phyloP scores from a whole-genome alignment of 2,888 invertebrate species.

The Sphinx pinastri region DNA sequence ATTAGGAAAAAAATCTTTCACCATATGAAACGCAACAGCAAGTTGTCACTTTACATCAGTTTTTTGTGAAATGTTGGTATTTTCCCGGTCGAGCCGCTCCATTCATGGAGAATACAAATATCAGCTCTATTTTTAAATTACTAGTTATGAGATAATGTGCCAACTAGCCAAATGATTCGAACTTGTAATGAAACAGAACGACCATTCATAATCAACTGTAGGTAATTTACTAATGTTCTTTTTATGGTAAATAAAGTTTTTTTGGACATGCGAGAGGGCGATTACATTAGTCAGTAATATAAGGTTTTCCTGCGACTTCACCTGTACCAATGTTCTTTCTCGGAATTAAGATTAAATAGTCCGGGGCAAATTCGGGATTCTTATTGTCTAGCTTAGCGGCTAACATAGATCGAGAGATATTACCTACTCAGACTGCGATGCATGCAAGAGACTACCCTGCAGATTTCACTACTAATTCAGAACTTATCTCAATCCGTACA shows the following conservation, averaged over 20 bases:
- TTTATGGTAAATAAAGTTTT: conserved; percentile 7
- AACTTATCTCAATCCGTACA: neutral
- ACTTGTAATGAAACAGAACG: neutral
- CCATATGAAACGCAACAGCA: neutral
- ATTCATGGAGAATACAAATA: too few species aligned
- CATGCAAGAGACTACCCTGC: neutral
- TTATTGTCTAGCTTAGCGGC: too few species aligned
- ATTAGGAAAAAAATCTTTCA: neutral
- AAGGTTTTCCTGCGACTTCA: too few species aligned
- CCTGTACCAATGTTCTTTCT: too few species aligned
- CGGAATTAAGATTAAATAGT: neutral
- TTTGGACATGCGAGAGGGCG: conserved; percentile 4
- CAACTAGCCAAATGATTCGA: neutral
- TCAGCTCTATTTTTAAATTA: too few species aligned
- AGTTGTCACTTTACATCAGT: neutral
- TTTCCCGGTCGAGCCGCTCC: too few species aligned
- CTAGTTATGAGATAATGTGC: too few species aligned
- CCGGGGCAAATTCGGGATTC: too few species aligned
- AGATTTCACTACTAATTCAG: too few species aligned
- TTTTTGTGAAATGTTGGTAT: neutral
- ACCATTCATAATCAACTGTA: too few species aligned
- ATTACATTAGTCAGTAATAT: neutral
- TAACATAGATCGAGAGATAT: too few species aligned
- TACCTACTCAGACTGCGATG: too few species aligned
- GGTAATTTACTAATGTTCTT: conserved; percentile 18